Evolutionary conservation across 2,113 vertebrate genomes (phyloP).

Genomic region (Callorhinus ursinus): DNA sequence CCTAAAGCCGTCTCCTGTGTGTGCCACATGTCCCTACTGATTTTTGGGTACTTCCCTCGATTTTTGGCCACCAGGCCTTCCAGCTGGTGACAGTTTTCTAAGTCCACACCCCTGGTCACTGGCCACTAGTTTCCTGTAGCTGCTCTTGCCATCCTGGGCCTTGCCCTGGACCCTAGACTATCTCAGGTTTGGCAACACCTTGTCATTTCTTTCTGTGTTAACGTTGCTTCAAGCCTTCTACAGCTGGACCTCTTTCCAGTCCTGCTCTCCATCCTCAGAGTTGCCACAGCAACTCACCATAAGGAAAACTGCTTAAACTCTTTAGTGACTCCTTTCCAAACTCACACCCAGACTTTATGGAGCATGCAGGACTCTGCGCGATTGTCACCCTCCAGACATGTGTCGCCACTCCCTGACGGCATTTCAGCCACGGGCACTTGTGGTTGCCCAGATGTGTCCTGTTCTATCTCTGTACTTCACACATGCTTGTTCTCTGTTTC

Average conservation of each 20-base stretch:
- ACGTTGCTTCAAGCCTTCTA: not conserved
- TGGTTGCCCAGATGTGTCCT: accelerated
- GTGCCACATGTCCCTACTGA: not conserved
- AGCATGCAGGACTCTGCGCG: accelerated
- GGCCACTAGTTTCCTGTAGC: not conserved
- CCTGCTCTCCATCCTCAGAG: not conserved
- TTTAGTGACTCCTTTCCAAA: not conserved
- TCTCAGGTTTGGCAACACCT: not conserved
- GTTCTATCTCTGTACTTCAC: not conserved
- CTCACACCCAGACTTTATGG: not conserved
- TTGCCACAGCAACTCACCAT: not conserved
- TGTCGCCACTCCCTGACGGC: not conserved
- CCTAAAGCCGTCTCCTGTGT: not conserved
- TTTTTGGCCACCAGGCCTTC: not conserved
- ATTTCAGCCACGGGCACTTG: accelerated
- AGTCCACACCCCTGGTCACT: not conserved
- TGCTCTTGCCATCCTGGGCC: not conserved
- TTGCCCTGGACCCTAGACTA: not conserved
- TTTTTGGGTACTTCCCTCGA: not conserved
- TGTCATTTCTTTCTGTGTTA: accelerated
- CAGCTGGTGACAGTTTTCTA: not conserved
- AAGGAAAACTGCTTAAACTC: not conserved
- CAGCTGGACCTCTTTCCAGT: not conserved
- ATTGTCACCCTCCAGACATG: too few relatives aligned
- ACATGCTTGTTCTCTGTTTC: not conserved